phyloP scores from a whole-genome alignment of 2,797 vertebrate species.

The Lithobates sylvaticus region DNA sequence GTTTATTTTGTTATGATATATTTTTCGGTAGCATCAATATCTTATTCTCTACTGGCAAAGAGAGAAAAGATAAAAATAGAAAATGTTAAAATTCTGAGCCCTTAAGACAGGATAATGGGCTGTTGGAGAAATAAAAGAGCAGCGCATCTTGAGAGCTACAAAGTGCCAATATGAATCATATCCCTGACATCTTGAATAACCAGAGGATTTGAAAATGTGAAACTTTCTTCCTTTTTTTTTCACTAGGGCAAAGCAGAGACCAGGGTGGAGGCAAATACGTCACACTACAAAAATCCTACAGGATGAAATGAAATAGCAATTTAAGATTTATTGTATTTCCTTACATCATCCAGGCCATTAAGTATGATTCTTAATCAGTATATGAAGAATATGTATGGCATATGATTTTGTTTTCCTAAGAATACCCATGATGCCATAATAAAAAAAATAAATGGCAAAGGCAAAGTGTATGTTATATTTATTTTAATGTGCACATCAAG shows the following conservation, averaged over 20 bases:
- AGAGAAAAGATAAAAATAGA: slow-evolving; percentile 29
- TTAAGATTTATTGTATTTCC: neutral
- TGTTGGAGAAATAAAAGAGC: slow-evolving; percentile 30
- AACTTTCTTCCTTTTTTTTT: slow-evolving; percentile 22
- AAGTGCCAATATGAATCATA: slow-evolving; percentile 49
- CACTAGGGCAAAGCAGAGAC: slow-evolving; percentile 16
- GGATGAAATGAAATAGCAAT: neutral
- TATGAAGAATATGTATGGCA: neutral
- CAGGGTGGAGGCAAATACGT: slow-evolving; percentile 3
- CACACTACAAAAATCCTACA: slow-evolving; percentile 3
- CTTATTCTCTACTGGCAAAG: slow-evolving; percentile 7
- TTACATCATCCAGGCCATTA: slow-evolving; percentile 17
- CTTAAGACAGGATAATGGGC: slow-evolving; percentile 49
- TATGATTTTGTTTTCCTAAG: neutral
- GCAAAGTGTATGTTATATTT: neutral
- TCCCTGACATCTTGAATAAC: slow-evolving; percentile 55
- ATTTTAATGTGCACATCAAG: neutral
- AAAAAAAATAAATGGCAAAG: neutral
- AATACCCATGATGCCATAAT: neutral
- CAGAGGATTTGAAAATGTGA: slow-evolving; percentile 28
- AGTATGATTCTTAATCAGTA: neutral
- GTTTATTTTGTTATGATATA: slow-evolving; percentile 47
- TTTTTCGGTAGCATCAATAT: slow-evolving; percentile 40
- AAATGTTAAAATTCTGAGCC: slow-evolving; percentile 46
- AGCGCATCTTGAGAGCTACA: slow-evolving; percentile 38